Conservation (phyloP, 2,113 vertebrate genomes). For the Picathartes gymnocephalus region DNA sequence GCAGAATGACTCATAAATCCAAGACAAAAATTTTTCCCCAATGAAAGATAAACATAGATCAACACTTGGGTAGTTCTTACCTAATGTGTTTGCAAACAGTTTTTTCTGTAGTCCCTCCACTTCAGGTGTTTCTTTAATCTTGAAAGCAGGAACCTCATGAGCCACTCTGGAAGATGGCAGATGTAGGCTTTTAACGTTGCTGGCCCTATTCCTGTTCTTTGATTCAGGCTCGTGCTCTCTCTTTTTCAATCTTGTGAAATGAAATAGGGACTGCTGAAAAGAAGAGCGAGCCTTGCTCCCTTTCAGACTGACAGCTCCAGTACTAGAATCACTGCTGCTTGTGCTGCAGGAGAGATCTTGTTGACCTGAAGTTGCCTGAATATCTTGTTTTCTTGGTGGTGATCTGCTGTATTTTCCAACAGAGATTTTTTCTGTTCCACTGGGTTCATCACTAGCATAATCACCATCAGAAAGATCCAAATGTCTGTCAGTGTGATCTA, state of each 20-base stretch:
- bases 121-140: background rate
- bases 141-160: constrained; percentile 11
- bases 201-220: background rate
- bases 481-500: background rate
- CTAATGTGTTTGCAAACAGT: background rate
- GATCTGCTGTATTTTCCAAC: background rate
- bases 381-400: background rate
- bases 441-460: constrained; percentile 66
- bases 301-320: background rate
- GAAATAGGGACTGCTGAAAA: background rate
- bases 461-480: constrained; percentile 59
- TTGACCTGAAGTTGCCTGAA: background rate
- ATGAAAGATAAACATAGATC: background rate
- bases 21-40: background rate
- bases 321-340: constrained; percentile 28
- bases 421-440: constrained; percentile 20
- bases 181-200: background rate
- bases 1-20: background rate
- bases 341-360: background rate
- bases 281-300: background rate
- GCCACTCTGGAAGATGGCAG: background rate
- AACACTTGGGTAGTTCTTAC: background rate
- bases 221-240: background rate
- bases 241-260: background rate
- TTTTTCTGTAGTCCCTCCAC: background rate